A percentile compares a stretch with the other conserved stretches of the same genome.
These are phyloP conservation scores for Proteles cristata DNA, from an alignment of 2,113 vertebrate genomes.

Conservation along the genomic window DNA sequence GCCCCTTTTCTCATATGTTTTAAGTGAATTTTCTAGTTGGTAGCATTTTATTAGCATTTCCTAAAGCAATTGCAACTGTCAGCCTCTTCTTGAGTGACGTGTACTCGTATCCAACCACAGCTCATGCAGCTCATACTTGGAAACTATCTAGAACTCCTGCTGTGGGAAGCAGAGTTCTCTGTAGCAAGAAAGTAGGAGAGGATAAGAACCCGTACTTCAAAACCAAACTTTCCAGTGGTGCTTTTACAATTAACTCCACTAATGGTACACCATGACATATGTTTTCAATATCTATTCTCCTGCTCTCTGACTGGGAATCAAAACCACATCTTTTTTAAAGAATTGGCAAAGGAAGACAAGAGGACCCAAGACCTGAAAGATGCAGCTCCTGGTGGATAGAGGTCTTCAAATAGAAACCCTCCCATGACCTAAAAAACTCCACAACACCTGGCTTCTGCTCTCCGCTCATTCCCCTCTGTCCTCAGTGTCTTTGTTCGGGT, in stretches of 20 bases:
- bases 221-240: neutral
- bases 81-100: neutral
- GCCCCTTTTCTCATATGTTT: neutral
- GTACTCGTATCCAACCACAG: neutral
- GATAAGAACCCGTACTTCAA: neutral
- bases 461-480: neutral
- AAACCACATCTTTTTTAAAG: conserved; percentile 2
- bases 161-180: neutral
- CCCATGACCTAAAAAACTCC: neutral
- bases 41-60: neutral
- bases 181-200: neutral
- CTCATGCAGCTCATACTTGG: neutral
- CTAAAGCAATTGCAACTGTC: neutral
- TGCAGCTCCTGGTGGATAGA: neutral
- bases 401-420: neutral
- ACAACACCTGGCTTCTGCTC: neutral
- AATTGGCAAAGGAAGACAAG: neutral
- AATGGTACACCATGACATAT: neutral
- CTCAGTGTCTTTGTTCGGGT: neutral
- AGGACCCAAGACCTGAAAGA: neutral
- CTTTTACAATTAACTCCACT: conserved; percentile 22
- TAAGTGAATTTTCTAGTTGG: neutral
- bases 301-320: neutral
- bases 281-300: neutral
- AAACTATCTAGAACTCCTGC: neutral